Evolutionary conservation across 2,797 vertebrate genomes (phyloP), one percentile per base, ranked within the genome.

Genomic region (Sternarchorhynchus goeldii): DNA sequence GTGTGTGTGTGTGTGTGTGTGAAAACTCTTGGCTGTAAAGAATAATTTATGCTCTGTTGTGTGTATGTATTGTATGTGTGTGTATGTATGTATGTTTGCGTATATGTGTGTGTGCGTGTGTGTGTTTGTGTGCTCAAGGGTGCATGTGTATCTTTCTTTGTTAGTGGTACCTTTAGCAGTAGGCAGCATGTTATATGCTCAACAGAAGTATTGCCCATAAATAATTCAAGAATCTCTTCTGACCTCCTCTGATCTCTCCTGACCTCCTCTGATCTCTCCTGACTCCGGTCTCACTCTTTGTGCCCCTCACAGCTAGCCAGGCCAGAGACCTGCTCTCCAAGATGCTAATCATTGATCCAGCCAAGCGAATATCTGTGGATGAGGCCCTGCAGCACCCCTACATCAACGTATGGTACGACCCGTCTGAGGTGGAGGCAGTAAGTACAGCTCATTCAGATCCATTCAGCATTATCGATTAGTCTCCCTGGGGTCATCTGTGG

Each of bases 341-440:
- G 94, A 99, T 99, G 98, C 89, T 99, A 86, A 98, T 99, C 88
- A 99, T 99, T 78, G 98, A 99, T 78, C 98, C 97, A 0, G 93
- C 97, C 29, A 99, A 99, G 82, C 91, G 98, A 90, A 99, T 99
- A 96, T 98, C 97, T 2, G 98, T 99, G 93, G 97, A 99, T 3
- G 97, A 99, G 71, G 98, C 98, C 86, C 93, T 99, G 86, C 97
- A 99, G 92, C 98, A 99, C 83, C 96, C 97, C 0, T 99, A 99
- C 90, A 99, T 99, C 91, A 99, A 99, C 0, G 98, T 99, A 82
- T 99, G 98, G 98, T 99, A 99, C 14, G 98, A 99, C 89, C 97
- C 97, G 5, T 94, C 96, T 2, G 98, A 99, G 89, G 98, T 99
- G 93, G 97, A 99, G 90, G 96, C 97, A 94, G 98, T 99, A 92